Percentiles rank a stretch among this genome's conserved stretches.
These are phyloP conservation scores for Eulemur rufifrons DNA, from an alignment of 2,113 vertebrate genomes.

Conservation along the genomic window DNA sequence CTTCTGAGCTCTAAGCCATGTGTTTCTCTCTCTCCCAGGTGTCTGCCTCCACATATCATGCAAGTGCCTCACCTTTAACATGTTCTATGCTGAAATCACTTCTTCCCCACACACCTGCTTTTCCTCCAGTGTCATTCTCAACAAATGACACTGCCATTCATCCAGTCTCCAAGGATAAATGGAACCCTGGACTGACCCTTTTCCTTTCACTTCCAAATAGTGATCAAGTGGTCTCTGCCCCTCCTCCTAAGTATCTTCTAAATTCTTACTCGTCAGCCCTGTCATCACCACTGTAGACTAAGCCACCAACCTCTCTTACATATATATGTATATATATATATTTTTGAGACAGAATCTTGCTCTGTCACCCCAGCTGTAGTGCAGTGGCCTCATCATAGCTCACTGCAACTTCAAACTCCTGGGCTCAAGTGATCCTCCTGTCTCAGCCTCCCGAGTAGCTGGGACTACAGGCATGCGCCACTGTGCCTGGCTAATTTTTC, in stretches of 20 bases:
- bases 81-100: neutral
- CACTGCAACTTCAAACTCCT: too few relatives aligned
- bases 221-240: neutral
- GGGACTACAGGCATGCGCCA: too few relatives aligned
- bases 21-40: neutral
- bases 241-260: conserved; percentile 32
- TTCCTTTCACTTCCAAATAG: conserved; percentile 36
- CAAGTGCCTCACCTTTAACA: neutral
- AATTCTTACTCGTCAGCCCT: neutral
- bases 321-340: neutral
- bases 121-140: conserved; percentile 2
- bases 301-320: neutral
- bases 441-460: too few relatives aligned
- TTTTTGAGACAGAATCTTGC: too few relatives aligned
- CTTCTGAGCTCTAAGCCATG: neutral
- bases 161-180: neutral
- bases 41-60: neutral
- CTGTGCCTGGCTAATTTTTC: too few relatives aligned
- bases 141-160: neutral
- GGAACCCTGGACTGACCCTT: neutral
- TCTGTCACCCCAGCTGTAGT: too few relatives aligned
- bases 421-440: too few relatives aligned
- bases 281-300: neutral
- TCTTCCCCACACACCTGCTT: neutral
- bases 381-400: too few relatives aligned